Evolutionary conservation across 2,888 invertebrate genomes (phyloP), one percentile per base, ranked within the genome.

Genomic region (Agrilus mali): DNA sequence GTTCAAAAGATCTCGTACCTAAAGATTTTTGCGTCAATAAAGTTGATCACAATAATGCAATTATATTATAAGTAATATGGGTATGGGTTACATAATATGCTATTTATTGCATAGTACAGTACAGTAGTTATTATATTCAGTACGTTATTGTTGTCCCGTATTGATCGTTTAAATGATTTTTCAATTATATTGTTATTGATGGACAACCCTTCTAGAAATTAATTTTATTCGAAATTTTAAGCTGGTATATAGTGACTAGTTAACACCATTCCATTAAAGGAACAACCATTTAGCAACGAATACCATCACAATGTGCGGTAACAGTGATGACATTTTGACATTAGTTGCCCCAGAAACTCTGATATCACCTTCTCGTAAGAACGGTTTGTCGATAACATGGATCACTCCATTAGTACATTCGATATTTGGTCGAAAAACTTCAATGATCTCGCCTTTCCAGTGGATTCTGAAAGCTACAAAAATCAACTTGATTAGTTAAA

Each of bases 361-460:
- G 49, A 93, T 80, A 66, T 94, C 93, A 57, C 81, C 82, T 57
- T 86, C 86, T 59, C 79, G 76, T 47, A 92, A 70, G 60, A 95
- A 80, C 5, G 93, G 92, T 53, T 76, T 77, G 62, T 93, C 92
- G 60, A 95, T 90, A 49, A 93, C 88, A 66, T 95, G 94, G 55
- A 95, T 93, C 55, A 92, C 85, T 41, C 95, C 95, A 63, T 95
- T 95, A 65, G 89, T 93, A 66, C 94, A 94, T 59, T 89, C 87
- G 4, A 96, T 88, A 65, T 96, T 92, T 17, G 94, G 87, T 51
- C 93, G 80, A 66, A 83, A 82, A 39, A 93, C 86, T 56, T 80
- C 81, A 56, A 90, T 85, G 74, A 79, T 79, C 61, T 80, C 79
- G 48, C 83, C 83, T 57, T 85, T 82, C 92, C 90, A 92, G 61